These are phyloP conservation scores for Channallabes apus DNA, from an alignment of 2,797 vertebrate species.

Conservation along the genomic window DNA sequence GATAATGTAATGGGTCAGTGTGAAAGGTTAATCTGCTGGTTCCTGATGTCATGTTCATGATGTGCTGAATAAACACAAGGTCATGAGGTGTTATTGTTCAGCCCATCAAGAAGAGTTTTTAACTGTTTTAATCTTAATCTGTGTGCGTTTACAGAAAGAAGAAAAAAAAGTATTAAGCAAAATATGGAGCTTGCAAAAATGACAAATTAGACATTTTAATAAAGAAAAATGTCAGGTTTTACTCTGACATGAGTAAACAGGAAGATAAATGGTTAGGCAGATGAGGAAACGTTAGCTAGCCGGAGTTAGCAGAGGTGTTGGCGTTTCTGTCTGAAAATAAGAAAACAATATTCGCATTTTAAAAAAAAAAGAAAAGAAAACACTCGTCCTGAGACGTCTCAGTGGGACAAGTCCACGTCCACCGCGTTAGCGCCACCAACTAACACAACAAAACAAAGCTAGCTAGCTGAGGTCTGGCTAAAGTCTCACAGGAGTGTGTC, in stretches of 20 bases:
- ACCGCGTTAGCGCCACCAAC: conserved; percentile 8
- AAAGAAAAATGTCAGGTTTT: neutral
- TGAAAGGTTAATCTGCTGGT: neutral
- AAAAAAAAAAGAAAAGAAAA: neutral
- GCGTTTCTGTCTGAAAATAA: neutral
- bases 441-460: neutral
- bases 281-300: neutral
- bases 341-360: no score
- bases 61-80: neutral
- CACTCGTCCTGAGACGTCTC: neutral
- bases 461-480: neutral
- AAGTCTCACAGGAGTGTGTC: neutral
- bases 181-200: no score
- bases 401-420: no score
- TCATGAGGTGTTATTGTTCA: neutral
- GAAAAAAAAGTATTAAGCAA: no score
- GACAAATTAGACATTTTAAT: neutral
- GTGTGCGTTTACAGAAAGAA: no score
- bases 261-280: neutral
- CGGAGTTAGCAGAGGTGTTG: no score
- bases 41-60: neutral
- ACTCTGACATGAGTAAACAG: neutral
- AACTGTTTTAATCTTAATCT: neutral
- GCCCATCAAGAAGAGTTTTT: neutral
- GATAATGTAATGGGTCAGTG: neutral